Evolutionary conservation across 2,888 invertebrate species (phyloP).

Genomic region (Melanophora roralis): DNA sequence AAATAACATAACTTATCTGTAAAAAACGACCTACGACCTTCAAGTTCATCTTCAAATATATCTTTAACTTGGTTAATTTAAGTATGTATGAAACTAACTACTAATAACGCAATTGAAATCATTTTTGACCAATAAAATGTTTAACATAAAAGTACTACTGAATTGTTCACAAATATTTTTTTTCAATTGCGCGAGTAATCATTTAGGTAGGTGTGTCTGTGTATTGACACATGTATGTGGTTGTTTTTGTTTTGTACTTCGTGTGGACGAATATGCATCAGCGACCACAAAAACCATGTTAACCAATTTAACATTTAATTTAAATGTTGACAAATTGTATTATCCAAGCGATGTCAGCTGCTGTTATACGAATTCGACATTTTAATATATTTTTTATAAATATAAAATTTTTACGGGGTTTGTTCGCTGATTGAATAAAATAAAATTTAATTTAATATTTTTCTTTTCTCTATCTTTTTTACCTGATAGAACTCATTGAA

Average conservation of each 20-base stretch:
- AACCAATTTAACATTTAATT: conserved; percentile 61
- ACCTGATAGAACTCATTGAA: too few relatives aligned
- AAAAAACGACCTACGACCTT: too few relatives aligned
- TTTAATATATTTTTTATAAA: background rate
- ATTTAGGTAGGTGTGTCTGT: background rate
- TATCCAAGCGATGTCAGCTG: conserved; percentile 57
- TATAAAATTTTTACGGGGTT: background rate
- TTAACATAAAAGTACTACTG: too few relatives aligned
- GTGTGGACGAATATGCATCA: conserved; percentile 46
- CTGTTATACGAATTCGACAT: conserved; percentile 49
- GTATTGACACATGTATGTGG: background rate
- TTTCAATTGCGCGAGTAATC: too few relatives aligned
- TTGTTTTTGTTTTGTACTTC: conserved; percentile 26
- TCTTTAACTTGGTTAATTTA: too few relatives aligned
- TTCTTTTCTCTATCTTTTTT: background rate
- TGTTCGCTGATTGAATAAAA: conserved; percentile 18
- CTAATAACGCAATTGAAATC: too few relatives aligned
- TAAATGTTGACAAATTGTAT: conserved; percentile 61
- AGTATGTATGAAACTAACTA: too few relatives aligned
- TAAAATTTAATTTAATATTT: conserved; percentile 29
- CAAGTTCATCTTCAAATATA: too few relatives aligned
- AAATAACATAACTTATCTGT: too few relatives aligned
- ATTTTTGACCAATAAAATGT: too few relatives aligned
- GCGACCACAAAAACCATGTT: conserved; percentile 58
- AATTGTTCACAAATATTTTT: too few relatives aligned